Base-by-base conservation (phyloP, 2,797 vertebrate species). In the Percopsis omiscomaycus region DNA sequence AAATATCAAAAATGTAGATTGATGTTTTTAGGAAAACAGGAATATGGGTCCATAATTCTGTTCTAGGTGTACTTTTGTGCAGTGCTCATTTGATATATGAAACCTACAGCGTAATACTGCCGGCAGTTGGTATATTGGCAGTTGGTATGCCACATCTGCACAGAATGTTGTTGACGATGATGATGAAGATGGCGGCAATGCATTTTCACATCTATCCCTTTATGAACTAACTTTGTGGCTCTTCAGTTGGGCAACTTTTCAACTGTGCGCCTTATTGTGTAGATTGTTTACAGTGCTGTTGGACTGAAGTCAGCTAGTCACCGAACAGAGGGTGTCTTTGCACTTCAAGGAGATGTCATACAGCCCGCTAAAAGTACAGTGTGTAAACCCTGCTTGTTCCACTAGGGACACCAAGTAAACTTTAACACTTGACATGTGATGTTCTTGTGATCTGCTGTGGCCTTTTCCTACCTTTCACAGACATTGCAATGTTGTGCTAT, bases 201-300 rank as follows among this genome's bases (percentile, higher is more conserved):
- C 68, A 37, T 79, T 73, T 76, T 82, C 84, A 79, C 79, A 60
- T 81, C 76, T 29, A 75, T 83, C 88, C 84, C 89, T 90, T 90
- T 90, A 89, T 45, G 54, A 81, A 86, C 75, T 66, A 68, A 83
- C 49, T 79, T 74, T 77, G 82, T 79, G 84, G 86, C 88, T 89
- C 88, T 88, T 86, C 64, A 9, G 74, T 84, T 89, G 84, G 84
- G 82, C 79, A 86, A 84, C 79, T 87, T 75, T 84, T 88, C 84
- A 92, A 89, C 89, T 90, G 88, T 90, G 86, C 86, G 92, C 92
- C 92, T 93, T 93, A 91, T 89, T 84, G 90, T 91, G 91, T 91
- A 88, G 89, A 85, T 87, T 94, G 92, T 94, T 94, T 94, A 93
- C 92, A 93, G 84, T 85, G 84, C 84, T 53, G 68, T 90, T 73